A percentile compares a stretch with the other conserved stretches of the same genome.
Conservation (phyloP, 1,140 invertebrate genomes). For the Brachionus asplanchnoidis region DNA sequence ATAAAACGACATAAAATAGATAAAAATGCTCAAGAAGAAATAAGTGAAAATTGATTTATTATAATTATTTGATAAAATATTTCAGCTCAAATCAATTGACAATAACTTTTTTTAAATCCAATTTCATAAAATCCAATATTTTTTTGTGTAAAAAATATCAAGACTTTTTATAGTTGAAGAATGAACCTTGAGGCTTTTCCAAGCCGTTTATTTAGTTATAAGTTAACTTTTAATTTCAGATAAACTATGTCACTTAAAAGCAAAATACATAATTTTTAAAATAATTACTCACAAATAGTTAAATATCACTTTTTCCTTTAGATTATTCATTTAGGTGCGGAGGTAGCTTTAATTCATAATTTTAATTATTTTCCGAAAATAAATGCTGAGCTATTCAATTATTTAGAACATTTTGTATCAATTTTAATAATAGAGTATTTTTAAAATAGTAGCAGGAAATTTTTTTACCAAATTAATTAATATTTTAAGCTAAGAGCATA, state of each 20-base stretch:
- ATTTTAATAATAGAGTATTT: neutral
- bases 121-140: neutral
- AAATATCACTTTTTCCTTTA: neutral
- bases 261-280: neutral
- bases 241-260: neutral
- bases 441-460: neutral
- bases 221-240: neutral
- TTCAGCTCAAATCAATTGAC: neutral
- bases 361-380: neutral
- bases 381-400: neutral
- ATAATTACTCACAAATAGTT: neutral
- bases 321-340: neutral
- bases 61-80: slow-evolving; percentile 2
- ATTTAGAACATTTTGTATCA: neutral
- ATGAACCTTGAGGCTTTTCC: neutral
- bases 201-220: neutral
- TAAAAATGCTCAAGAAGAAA: neutral
- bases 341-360: neutral
- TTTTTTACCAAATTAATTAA: neutral
- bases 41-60: neutral
- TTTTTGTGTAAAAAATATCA: neutral
- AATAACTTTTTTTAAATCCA: neutral
- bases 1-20: neutral
- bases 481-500: neutral
- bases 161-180: neutral